Evolutionary conservation across 2,888 invertebrate species (phyloP).

Genomic region (Glyphotaelius pellucidus): DNA sequence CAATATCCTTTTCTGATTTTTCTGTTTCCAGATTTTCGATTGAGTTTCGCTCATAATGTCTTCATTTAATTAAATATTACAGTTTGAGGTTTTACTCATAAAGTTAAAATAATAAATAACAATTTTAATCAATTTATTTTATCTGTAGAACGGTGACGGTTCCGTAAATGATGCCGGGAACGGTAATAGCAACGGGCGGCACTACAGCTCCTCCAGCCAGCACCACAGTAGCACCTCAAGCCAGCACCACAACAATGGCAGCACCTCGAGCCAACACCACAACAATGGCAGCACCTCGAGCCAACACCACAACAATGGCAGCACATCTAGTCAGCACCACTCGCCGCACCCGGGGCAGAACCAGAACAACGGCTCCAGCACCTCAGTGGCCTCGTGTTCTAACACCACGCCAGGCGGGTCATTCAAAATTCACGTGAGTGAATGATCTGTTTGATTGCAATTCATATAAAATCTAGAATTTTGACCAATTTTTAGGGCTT

Average conservation of each 20-base stretch:
- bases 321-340: conserved; percentile 56
- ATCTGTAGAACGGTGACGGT: conserved; percentile 73
- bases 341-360: not conserved
- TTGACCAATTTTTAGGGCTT: too few relatives aligned
- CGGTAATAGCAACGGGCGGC: conserved; percentile 55
- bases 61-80: too few relatives aligned
- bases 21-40: too few relatives aligned
- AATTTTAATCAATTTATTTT: too few relatives aligned
- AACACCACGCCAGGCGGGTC: conserved; percentile 73
- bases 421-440: conserved; percentile 73
- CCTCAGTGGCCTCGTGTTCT: conserved; percentile 70
- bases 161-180: conserved; percentile 64
- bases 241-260: not conserved
- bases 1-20: too few relatives aligned
- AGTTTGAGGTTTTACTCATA: too few relatives aligned
- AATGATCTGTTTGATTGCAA: not conserved
- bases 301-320: not conserved
- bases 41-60: too few relatives aligned
- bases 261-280: not conserved
- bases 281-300: not conserved
- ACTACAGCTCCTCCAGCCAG: conserved; percentile 41
- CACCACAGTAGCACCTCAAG: not conserved
- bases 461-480: not conserved
- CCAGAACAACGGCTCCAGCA: conserved; percentile 71
- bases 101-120: too few relatives aligned